Conservation (phyloP, 2,888 invertebrate species). For the Phengaris alcon region DNA sequence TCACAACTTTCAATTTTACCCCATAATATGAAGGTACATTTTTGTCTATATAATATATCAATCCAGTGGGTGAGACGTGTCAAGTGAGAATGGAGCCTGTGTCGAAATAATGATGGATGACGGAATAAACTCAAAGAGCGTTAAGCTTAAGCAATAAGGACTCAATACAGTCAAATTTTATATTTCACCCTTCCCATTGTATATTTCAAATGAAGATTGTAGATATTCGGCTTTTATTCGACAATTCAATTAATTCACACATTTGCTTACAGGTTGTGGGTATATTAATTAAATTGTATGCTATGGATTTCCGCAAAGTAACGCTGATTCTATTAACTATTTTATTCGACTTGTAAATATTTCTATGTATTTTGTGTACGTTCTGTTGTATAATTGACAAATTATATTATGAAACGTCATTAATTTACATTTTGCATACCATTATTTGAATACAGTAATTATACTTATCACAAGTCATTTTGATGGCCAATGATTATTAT, state of each 20-base stretch:
- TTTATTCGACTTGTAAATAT: neutral
- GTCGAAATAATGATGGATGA: slow-evolving; percentile 44
- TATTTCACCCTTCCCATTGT: neutral
- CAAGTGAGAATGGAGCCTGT: slow-evolving; percentile 36
- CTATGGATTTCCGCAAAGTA: no score
- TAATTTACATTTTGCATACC: no score
- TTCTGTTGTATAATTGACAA: no score
- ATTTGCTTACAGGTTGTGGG: no score
- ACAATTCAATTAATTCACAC: no score
- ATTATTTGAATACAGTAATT: no score
- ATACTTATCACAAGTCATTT: no score
- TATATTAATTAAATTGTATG: no score
- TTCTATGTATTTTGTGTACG: no score
- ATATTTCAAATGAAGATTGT: neutral
- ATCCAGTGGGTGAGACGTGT: slow-evolving; percentile 37
- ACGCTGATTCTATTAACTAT: neutral
- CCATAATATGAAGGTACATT: slow-evolving; percentile 23
- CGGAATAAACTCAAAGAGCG: slow-evolving; percentile 35
- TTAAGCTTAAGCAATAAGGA: slow-evolving; percentile 23
- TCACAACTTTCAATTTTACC: slow-evolving; percentile 12
- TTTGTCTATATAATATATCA: slow-evolving; percentile 41
- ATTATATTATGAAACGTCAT: no score
- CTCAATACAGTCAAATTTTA: slow-evolving; percentile 17
- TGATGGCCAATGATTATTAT: no score
- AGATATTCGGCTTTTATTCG: slow-evolving; percentile 4